phyloP scores from a whole-genome alignment of 1,140 invertebrate genomes.

The Gryon sp. region DNA sequence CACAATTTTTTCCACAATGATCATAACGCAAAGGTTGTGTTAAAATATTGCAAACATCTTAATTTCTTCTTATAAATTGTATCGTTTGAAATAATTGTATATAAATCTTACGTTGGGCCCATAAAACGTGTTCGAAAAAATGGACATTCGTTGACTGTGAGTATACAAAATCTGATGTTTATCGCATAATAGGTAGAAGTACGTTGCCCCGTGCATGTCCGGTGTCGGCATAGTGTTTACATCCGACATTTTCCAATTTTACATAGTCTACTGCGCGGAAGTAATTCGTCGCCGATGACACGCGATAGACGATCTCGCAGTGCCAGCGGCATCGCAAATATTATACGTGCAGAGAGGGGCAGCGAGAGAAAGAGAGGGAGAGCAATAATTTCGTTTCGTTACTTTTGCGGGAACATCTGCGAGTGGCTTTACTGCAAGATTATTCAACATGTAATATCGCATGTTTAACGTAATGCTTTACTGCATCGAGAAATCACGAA shows the following conservation, averaged over 20 bases:
- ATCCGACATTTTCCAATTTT: conserved; percentile 70
- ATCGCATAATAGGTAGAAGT: conserved; percentile 73
- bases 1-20: too few relatives aligned
- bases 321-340: conserved; percentile 56
- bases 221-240: conserved; percentile 64
- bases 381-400: conserved; percentile 61
- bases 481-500: conserved; percentile 52
- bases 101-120: conserved; percentile 19
- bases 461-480: conserved; percentile 59
- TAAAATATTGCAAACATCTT: too few relatives aligned
- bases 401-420: conserved; percentile 59
- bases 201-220: conserved; percentile 74
- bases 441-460: conserved; percentile 60
- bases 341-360: too few relatives aligned
- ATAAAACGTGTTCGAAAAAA: conserved; percentile 24
- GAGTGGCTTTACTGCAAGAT: conserved; percentile 44
- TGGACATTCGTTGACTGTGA: conserved; percentile 43
- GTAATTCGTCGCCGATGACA: conserved; percentile 67
- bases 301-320: conserved; percentile 57
- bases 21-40: too few relatives aligned
- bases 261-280: conserved; percentile 62
- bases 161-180: conserved; percentile 47
- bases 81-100: too few relatives aligned
- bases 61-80: too few relatives aligned
- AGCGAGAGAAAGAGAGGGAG: background rate